Base-by-base conservation (phyloP, 2,797 vertebrate species). In the Propithecus deckenii region DNA sequence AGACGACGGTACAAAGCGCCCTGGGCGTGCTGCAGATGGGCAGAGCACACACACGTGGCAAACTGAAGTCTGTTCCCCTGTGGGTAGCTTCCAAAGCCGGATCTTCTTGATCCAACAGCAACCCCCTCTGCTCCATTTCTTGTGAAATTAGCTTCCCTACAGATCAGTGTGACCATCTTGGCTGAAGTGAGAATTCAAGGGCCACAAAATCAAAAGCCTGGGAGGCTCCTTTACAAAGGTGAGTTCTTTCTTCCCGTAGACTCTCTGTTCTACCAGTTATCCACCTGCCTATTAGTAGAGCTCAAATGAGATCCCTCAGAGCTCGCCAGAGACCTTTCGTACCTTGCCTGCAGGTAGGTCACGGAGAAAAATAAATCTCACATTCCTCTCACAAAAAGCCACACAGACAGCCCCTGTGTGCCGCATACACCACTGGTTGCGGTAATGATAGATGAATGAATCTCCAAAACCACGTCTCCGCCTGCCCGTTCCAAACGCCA, bases 331-430 rank as follows among this genome's bases (percentile, higher is more conserved):
- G 20, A 86, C 83, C 80, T 71, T 38, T 83, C 75, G 13, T 84
- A 1, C 61, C 35, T 91, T 17, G 55, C 76, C 94, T 69, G 95
- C 93, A 92, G 86, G 61, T 50, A 71, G 41, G 50, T 8, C 38
- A 4, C 5, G 2, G 22, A 89, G 74, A 93, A 86, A 89, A 38
- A 97, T 2, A 79, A 4, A 61, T 38, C 85, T 59, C 92, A 61
- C 35, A 32, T 84, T 59, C n/a, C 59, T 83, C 76, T 95, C 72
- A 38, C 71, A 57, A 1, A 74, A 46, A 88, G 55, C 35, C 74
- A 79, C 67, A 18, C 14, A 30, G 67, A 35, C 0, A 1, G 35
- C 4, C n/a, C 35, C 25, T 20, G n/a, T 25, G 30, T 38, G 2
- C 52, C 0, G 14, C 50, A 32, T 6, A 22, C 15, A 69, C 12